Evolutionary conservation across 2,888 invertebrate genomes (phyloP).

Genomic region (Clostera curtula): DNA sequence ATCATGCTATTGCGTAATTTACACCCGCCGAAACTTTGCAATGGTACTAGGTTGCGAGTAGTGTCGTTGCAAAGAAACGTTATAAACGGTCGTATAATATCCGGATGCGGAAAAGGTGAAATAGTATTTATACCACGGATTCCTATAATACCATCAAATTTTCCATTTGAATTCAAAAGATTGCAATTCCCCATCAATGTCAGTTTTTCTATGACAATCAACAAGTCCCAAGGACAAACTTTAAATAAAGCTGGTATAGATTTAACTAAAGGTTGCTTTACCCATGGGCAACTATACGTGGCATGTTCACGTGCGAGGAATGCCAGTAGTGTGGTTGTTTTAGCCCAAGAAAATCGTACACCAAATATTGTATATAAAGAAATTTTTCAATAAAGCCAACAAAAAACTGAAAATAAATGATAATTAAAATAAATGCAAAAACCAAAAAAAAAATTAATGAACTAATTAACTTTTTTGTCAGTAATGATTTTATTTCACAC

Average conservation of each 20-base stretch:
- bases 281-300: constrained; percentile 5
- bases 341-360: neutral
- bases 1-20: neutral
- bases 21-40: constrained; percentile 1
- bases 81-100: constrained; percentile 1
- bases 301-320: neutral
- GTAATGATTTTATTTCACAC: too few relatives aligned
- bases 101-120: constrained; percentile 4
- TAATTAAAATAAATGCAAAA: too few relatives aligned
- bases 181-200: constrained; percentile 8
- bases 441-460: too few relatives aligned
- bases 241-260: constrained; percentile 7
- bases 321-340: neutral
- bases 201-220: constrained; percentile 10
- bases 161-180: constrained; percentile 5
- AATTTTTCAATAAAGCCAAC: too few relatives aligned
- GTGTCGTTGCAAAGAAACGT: constrained; percentile 4
- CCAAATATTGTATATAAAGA: neutral
- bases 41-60: constrained; percentile 3
- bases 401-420: too few relatives aligned
- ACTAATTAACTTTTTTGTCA: too few relatives aligned
- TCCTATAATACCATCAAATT: constrained; percentile 2
- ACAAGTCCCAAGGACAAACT: constrained; percentile 13
- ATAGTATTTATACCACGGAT: constrained; percentile 2
- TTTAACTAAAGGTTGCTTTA: constrained; percentile 6